Evolutionary conservation across 2,797 vertebrate genomes (phyloP).

Genomic region (Ara ararauna): DNA sequence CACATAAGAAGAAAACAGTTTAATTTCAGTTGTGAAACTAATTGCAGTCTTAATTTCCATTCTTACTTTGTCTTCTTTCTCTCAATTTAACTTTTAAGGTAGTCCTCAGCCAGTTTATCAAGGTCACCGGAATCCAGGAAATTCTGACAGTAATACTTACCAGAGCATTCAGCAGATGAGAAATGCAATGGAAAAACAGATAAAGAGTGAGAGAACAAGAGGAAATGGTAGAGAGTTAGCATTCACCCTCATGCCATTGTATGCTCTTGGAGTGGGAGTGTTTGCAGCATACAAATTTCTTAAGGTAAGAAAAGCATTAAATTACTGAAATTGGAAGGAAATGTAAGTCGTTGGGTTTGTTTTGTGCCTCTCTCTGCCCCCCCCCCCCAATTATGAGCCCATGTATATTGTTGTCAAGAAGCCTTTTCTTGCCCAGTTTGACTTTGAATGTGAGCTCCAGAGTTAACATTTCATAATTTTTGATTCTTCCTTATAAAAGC

Average conservation of each 20-base stretch:
- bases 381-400: neutral
- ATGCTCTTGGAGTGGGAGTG: constrained; percentile 88
- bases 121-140: constrained; percentile 50
- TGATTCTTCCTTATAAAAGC: neutral
- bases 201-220: constrained; percentile 84
- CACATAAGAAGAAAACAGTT: neutral
- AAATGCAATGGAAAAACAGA: constrained; percentile 88
- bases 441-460: neutral
- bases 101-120: constrained; percentile 58
- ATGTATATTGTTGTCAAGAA: neutral
- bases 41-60: neutral
- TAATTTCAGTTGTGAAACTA: neutral
- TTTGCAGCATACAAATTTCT: constrained; percentile 92
- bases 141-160: constrained; percentile 67
- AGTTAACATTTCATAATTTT: neutral
- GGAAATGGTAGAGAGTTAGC: constrained; percentile 87
- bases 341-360: neutral
- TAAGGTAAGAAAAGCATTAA: constrained; percentile 77
- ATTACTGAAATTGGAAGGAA: neutral
- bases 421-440: neutral
- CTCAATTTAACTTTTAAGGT: constrained; percentile 43
- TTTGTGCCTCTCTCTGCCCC: neutral
- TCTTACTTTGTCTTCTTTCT: neutral
- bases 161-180: constrained; percentile 87
- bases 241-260: constrained; percentile 92